phyloP scores from a whole-genome alignment of 2,888 invertebrate genomes.

The Seira musarum region DNA sequence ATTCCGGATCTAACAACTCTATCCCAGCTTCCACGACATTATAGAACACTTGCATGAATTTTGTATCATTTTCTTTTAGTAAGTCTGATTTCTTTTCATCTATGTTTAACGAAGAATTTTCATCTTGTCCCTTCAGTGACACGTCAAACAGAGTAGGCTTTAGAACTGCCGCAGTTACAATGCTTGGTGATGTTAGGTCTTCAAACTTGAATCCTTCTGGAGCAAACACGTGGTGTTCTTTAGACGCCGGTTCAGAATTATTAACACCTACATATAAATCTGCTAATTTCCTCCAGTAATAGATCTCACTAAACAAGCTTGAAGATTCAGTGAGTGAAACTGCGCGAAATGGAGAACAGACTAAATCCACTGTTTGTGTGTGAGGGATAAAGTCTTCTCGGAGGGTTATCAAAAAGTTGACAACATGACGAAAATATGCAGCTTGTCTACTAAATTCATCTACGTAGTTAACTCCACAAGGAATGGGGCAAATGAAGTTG shows the following conservation, averaged over 20 bases:
- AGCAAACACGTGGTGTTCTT: slow-evolving; percentile 48
- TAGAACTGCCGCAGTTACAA: not conserved
- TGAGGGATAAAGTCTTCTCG: slow-evolving; percentile 66
- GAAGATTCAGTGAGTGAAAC: slow-evolving; percentile 57
- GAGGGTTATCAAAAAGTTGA: slow-evolving; percentile 63
- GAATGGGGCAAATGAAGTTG: slow-evolving; percentile 57
- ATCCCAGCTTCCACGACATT: slow-evolving; percentile 51
- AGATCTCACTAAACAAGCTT: slow-evolving; percentile 65
- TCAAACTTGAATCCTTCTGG: slow-evolving; percentile 66
- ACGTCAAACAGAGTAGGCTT: slow-evolving; percentile 30
- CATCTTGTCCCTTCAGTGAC: slow-evolving; percentile 7
- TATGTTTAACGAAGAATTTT: not conserved
- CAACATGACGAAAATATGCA: slow-evolving; percentile 61
- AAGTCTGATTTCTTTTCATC: slow-evolving; percentile 26
- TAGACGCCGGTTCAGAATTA: slow-evolving; percentile 25
- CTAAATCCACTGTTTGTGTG: slow-evolving; percentile 65
- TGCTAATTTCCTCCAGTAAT: slow-evolving; percentile 65
- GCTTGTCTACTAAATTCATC: slow-evolving; percentile 60
- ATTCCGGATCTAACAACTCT: slow-evolving; percentile 54
- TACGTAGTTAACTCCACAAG: slow-evolving; percentile 44
- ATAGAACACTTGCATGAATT: slow-evolving; percentile 54
- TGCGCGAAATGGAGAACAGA: slow-evolving; percentile 56
- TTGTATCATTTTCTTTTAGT: slow-evolving; percentile 44
- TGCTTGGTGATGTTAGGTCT: slow-evolving; percentile 52
- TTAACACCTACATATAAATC: slow-evolving; percentile 57